Evolutionary conservation across 30 jellyfish, hydroid and myxozoan genomes (phyloP).

Genomic region (Pelagia noctiluca): DNA sequence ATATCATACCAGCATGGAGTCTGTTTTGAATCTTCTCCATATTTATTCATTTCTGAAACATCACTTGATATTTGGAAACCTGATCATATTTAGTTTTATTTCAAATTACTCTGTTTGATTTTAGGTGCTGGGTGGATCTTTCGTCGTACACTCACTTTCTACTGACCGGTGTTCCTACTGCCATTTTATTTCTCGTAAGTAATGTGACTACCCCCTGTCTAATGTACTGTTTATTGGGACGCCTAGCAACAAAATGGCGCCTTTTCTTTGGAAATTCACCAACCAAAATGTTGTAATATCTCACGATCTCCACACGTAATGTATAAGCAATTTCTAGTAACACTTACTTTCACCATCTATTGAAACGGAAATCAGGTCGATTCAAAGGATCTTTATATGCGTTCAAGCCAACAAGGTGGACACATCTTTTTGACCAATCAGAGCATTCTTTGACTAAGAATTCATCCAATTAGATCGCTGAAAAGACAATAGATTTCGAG

Average conservation of each 20-base stretch:
- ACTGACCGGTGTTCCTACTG: slow-evolving; percentile 73
- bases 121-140: slow-evolving; percentile 83
- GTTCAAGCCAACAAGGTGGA: too few relatives aligned
- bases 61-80: neutral
- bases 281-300: neutral
- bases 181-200: slow-evolving; percentile 57
- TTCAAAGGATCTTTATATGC: too few relatives aligned
- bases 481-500: too few relatives aligned
- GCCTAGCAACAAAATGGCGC: neutral
- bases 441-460: too few relatives aligned
- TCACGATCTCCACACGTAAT: neutral
- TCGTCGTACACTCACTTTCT: slow-evolving; percentile 68
- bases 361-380: too few relatives aligned
- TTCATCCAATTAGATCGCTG: too few relatives aligned
- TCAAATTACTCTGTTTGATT: neutral
- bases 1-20: too few relatives aligned
- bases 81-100: neutral
- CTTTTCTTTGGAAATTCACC: too few relatives aligned
- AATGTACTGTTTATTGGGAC: slow-evolving; percentile 10
- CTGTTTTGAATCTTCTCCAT: too few relatives aligned
- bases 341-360: too few relatives aligned
- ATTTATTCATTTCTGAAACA: neutral
- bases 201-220: neutral
- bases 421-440: too few relatives aligned
- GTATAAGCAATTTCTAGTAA: too few relatives aligned